These are phyloP conservation scores for Opisthocomus hoazin DNA, from an alignment of 2,113 vertebrate genomes.

Conservation along the genomic window DNA sequence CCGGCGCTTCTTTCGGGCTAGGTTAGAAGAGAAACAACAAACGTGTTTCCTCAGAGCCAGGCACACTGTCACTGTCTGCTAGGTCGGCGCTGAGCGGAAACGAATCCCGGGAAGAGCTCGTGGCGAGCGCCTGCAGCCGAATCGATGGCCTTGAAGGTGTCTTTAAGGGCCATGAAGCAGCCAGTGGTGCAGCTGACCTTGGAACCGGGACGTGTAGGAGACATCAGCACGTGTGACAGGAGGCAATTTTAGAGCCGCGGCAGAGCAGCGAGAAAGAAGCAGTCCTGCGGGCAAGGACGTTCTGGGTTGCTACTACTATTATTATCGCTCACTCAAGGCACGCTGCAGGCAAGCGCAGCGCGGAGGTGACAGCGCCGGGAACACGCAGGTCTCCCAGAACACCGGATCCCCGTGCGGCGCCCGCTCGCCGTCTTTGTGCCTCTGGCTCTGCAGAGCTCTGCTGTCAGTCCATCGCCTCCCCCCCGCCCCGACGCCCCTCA, in stretches of 20 bases:
- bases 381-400: not conserved
- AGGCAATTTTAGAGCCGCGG: not conserved
- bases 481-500: not conserved
- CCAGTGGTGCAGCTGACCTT: not conserved
- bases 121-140: rapidly evolving
- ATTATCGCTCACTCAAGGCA: not conserved
- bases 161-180: not conserved
- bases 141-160: too few species aligned
- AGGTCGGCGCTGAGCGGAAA: not conserved
- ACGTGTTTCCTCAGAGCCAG: not conserved
- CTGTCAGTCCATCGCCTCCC: not conserved
- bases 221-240: rapidly evolving
- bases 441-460: not conserved
- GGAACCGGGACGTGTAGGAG: too few species aligned
- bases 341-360: not conserved
- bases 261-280: not conserved
- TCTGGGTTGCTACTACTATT: not conserved
- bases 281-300: not conserved
- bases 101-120: rapidly evolving
- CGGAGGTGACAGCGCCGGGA: not conserved
- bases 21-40: not conserved
- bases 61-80: too few species aligned
- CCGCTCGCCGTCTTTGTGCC: not conserved
- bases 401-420: too few species aligned
- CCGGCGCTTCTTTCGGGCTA: rapidly evolving